Percentiles rank a stretch among this genome's conserved stretches.
These are phyloP conservation scores for Diloba caeruleocephala DNA, from an alignment of 2,888 invertebrate genomes.

Conservation along the genomic window DNA sequence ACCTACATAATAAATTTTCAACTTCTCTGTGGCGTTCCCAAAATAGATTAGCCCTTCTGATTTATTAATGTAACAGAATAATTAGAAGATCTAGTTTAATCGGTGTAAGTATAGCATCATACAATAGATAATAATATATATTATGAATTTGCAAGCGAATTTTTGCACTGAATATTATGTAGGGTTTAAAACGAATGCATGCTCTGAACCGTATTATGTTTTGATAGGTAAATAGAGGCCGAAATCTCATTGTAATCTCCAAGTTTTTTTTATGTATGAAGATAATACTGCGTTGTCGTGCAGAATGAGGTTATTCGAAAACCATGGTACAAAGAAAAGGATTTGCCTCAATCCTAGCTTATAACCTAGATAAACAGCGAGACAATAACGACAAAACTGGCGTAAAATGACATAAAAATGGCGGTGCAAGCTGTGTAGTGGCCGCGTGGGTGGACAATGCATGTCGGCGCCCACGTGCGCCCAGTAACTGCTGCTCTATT, in stretches of 20 bases:
- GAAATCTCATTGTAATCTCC: neutral
- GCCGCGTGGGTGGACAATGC: conserved; percentile 60
- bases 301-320: conserved; percentile 42
- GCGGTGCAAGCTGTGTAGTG: conserved; percentile 44
- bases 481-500: conserved; percentile 63
- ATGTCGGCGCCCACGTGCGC: conserved; percentile 62
- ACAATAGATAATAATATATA: conserved; percentile 1
- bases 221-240: neutral
- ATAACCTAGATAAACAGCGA: conserved; percentile 51
- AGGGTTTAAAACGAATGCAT: neutral
- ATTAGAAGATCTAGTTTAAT: conserved; percentile 22
- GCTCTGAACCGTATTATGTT: too few relatives aligned
- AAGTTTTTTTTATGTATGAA: conserved; percentile 16
- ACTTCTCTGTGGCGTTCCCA: conserved; percentile 4
- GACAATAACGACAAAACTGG: conserved; percentile 50
- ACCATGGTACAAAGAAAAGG: conserved; percentile 22
- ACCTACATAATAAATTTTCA: conserved; percentile 25
- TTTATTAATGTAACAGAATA: conserved; percentile 26
- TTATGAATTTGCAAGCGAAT: conserved; percentile 2
- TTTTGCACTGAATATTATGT: neutral
- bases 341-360: conserved; percentile 39
- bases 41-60: conserved; percentile 17
- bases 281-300: conserved; percentile 12
- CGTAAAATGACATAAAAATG: conserved; percentile 58
- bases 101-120: conserved; percentile 4